These are phyloP conservation scores for Physocephala rufipes DNA, from an alignment of 2,888 invertebrate species.

Conservation along the genomic window DNA sequence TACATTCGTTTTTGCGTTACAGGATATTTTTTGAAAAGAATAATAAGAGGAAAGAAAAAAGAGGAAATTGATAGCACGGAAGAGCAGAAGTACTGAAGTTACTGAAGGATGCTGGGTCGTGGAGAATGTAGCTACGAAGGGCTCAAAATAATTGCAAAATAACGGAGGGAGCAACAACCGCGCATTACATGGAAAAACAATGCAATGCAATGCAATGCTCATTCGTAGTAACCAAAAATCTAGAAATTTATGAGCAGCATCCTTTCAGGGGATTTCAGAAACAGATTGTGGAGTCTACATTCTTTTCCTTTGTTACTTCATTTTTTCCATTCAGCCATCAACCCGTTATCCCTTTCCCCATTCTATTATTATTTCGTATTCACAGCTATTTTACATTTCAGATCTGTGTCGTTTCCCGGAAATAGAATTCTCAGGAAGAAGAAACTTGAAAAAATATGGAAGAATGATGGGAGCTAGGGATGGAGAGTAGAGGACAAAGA, in stretches of 20 bases:
- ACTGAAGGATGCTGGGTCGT: not conserved
- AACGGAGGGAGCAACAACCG: not conserved
- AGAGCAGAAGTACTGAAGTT: too few species aligned
- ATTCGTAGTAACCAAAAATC: slow-evolving; percentile 25
- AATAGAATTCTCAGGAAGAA: not conserved
- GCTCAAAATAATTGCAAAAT: not conserved
- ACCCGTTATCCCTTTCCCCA: not conserved
- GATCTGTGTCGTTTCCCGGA: too few species aligned
- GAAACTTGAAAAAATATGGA: too few species aligned
- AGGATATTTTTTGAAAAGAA: not conserved
- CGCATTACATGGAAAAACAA: too few species aligned
- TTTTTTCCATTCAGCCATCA: not conserved
- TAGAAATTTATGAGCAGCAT: slow-evolving; percentile 29
- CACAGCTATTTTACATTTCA: too few species aligned
- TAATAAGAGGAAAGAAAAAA: not conserved
- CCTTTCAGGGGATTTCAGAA: slow-evolving; percentile 28
- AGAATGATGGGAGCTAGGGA: not conserved
- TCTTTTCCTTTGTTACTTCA: not conserved
- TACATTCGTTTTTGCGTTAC: slow-evolving; percentile 4
- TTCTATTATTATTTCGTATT: not conserved
- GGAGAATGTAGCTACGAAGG: too few species aligned
- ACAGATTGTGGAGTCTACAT: slow-evolving; percentile 27
- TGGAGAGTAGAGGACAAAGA: too few species aligned
- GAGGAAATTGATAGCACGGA: too few species aligned
- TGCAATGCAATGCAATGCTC: slow-evolving; percentile 16